These are phyloP conservation scores for Crepidodera aurea DNA, from an alignment of 2,888 invertebrate genomes.

Conservation along the genomic window DNA sequence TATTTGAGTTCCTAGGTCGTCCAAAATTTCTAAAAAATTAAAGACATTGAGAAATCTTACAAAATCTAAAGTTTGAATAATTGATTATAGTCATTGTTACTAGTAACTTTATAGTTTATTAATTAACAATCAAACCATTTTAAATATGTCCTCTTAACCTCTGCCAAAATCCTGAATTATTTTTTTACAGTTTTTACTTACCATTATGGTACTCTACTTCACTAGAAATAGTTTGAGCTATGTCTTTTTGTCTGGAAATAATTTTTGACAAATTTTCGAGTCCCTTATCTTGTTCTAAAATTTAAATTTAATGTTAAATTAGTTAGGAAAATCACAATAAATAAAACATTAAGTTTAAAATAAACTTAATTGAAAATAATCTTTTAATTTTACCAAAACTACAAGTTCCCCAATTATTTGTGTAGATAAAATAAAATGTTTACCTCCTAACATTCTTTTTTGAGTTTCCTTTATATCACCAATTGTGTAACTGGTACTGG, in stretches of 20 bases:
- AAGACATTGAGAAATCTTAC: background rate
- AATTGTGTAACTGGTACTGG: conserved; percentile 36
- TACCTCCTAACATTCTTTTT: conserved; percentile 68
- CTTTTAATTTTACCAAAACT: too few species aligned
- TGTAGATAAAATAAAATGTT: too few species aligned
- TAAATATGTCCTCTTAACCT: too few species aligned
- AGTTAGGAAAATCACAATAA: background rate
- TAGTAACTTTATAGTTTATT: too few species aligned
- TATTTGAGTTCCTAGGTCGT: conserved; percentile 77
- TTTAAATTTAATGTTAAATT: conserved; percentile 1
- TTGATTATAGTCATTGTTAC: too few species aligned
- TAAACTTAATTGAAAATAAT: background rate
- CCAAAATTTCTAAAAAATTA: conserved; percentile 72
- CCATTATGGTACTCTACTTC: conserved; percentile 84
- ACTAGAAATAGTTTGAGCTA: conserved; percentile 76
- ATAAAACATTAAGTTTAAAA: too few species aligned
- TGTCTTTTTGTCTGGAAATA: conserved; percentile 77
- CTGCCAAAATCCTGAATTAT: too few species aligned
- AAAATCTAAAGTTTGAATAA: conserved; percentile 4
- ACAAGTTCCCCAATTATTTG: too few species aligned
- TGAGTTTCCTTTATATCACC: conserved; percentile 67
- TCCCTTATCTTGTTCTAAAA: conserved; percentile 77
- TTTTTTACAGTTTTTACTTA: too few species aligned
- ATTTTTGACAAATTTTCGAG: conserved; percentile 78
- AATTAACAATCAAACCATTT: too few species aligned